Percentiles rank a stretch among this genome's conserved stretches.
Conservation (phyloP, 1,140 invertebrate species). For the Ruditapes philippinarum region DNA sequence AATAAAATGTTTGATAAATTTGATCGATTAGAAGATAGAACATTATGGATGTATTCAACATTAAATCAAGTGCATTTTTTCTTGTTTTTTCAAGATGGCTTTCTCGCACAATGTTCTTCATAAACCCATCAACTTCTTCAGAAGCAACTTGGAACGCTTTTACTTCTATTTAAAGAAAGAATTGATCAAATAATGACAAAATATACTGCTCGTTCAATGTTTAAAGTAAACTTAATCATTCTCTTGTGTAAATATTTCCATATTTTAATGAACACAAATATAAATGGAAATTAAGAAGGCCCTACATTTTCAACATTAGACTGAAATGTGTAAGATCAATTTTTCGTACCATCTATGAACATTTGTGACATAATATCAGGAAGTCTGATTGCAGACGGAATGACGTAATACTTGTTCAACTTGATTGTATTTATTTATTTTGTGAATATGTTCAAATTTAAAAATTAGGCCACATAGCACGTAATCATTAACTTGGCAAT, state of each 20-base stretch:
- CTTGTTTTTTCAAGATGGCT: no score
- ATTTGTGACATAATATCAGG: conserved; percentile 6
- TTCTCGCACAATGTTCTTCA: background rate
- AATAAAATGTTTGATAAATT: no score
- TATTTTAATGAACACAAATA: conserved; percentile 19
- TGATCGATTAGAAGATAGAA: no score
- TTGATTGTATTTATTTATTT: no score
- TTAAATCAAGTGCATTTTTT: no score
- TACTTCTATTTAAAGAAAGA: background rate
- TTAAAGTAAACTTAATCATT: background rate
- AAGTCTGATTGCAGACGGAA: background rate
- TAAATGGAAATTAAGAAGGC: background rate
- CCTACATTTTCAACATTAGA: background rate
- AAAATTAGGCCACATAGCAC: no score
- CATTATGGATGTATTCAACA: no score
- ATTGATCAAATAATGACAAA: conserved; percentile 4
- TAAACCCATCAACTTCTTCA: background rate
- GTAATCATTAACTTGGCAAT: no score
- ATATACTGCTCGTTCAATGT: background rate
- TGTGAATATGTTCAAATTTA: no score
- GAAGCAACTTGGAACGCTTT: background rate
- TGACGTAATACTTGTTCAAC: background rate
- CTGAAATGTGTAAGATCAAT: background rate
- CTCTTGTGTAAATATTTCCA: background rate
- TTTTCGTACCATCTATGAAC: background rate